These are phyloP conservation scores for Linnaemya vulpina DNA, from an alignment of 2,888 invertebrate genomes.

Conservation along the genomic window DNA sequence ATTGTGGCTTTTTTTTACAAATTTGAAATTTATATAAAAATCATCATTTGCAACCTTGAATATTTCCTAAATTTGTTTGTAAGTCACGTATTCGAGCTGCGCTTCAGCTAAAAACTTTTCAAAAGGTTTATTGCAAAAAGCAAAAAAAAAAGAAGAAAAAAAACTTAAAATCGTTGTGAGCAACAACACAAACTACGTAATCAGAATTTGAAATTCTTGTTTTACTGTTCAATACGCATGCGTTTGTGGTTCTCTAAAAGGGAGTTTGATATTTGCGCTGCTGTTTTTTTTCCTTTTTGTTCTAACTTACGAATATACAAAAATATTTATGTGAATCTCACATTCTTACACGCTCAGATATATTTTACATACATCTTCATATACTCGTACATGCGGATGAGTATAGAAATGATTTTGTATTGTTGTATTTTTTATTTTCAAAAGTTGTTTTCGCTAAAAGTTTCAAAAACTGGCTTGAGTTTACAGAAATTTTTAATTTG, in stretches of 20 bases:
- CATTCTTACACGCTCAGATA: conserved; percentile 32
- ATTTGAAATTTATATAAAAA: conserved; percentile 38
- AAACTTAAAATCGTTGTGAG: neutral
- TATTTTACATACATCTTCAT: neutral
- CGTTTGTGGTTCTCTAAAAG: conserved; percentile 55
- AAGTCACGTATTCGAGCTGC: conserved; percentile 77
- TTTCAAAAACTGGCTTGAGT: no score
- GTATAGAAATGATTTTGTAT: neutral
- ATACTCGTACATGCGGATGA: neutral
- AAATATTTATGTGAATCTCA: conserved; percentile 19
- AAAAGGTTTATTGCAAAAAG: conserved; percentile 50
- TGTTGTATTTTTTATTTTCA: neutral
- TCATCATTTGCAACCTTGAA: conserved; percentile 77
- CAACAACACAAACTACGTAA: conserved; percentile 30
- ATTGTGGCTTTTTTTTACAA: conserved; percentile 34
- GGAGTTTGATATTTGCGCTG: conserved; percentile 40
- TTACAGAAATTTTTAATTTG: no score
- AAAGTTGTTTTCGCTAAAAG: no score
- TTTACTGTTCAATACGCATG: conserved; percentile 51
- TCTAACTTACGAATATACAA: neutral
- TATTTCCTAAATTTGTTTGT: conserved; percentile 78
- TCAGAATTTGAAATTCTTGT: conserved; percentile 30
- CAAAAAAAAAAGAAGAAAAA: conserved; percentile 16
- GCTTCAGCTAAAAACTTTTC: conserved; percentile 32
- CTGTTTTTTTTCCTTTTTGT: conserved; percentile 12